A percentile compares a stretch with the other conserved stretches of the same genome.
phyloP scores from a whole-genome alignment of 1,140 invertebrate species.

The Halotydeus destructor region DNA sequence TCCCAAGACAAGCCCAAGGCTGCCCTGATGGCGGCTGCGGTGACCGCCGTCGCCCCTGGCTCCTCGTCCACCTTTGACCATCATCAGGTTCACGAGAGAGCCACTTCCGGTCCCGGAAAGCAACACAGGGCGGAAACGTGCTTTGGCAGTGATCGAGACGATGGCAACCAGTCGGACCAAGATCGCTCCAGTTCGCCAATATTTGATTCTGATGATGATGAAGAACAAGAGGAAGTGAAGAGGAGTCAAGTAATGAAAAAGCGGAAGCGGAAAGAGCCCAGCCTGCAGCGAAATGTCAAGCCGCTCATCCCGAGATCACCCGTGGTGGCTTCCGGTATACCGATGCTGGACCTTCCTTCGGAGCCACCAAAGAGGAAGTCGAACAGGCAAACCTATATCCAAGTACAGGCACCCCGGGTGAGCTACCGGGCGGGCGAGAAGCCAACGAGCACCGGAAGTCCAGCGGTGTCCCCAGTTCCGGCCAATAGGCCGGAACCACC shows the following conservation, averaged over 20 bases:
- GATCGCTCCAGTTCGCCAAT: slow-evolving; percentile 82
- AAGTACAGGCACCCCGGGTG: no score
- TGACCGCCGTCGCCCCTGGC: slow-evolving; percentile 10
- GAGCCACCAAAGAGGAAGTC: slow-evolving; percentile 1
- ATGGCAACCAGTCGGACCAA: slow-evolving; percentile 29
- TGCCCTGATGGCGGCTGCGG: slow-evolving; percentile 2
- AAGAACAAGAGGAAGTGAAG: background rate
- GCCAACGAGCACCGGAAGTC: background rate
- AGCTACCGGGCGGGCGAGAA: no score
- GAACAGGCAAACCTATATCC: no score
- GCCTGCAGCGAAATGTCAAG: background rate
- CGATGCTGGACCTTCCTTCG: slow-evolving; percentile 2
- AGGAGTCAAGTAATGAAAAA: background rate
- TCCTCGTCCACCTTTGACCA: slow-evolving; percentile 9
- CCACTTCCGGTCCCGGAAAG: background rate
- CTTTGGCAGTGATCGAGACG: slow-evolving; percentile 10
- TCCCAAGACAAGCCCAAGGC: slow-evolving; percentile 43
- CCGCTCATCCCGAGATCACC: slow-evolving; percentile 11
- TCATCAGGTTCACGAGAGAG: slow-evolving; percentile 2
- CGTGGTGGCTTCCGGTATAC: background rate
- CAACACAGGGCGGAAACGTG: background rate
- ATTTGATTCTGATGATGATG: slow-evolving; percentile 75
- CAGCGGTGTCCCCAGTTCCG: no score
- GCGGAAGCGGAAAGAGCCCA: background rate
- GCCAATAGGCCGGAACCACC: slow-evolving; percentile 2